Base-by-base conservation (phyloP, 30 jellyfish, hydroid and myxozoan genomes). In the Clytia hemisphaerica region DNA sequence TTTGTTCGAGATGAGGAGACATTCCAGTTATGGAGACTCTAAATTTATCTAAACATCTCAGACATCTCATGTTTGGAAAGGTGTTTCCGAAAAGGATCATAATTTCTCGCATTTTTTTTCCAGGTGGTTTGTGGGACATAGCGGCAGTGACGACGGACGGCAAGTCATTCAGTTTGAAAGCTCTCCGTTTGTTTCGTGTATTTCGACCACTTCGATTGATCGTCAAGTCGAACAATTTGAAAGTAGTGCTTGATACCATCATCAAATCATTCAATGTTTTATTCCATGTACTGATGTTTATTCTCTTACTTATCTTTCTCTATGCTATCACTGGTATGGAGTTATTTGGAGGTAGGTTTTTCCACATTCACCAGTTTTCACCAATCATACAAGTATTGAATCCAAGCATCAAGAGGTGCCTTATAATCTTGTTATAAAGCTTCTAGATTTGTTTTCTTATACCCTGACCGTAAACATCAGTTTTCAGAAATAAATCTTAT, bases 121-220 rank as follows among this genome's bases (percentile, higher is more conserved):
- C 29, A 61, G 75, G 75, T 29, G n/a, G 65, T 16, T 29, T 61
- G 4, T 61, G 65, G 21, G 75, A 61, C 61, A 22, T 61, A 19
- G 21, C 36, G 15, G 22, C 24, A 6, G 5, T 61, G 22, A 16
- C 75, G n/a, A 37, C 22, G 15, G 26, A 16, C 25, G 28, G 36
- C 35, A 61, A 7, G 18, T 24, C 82, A 7, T 47, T 71, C 6
- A 66, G 78, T 38, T 19, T 85, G 25, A 61, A 54, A 18, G 21
- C 55, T 2, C 49, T 85, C 40, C 88, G 95, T 6, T 61, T 85
- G 45, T 66, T 82, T 18, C 83, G 95, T 1, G 78, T 85, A 21
- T 61, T 85, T 32, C 76, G 95, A 26, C 95, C 95, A 15, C 66
- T 85, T 2, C 72, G 95, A 46, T 59, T 85, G 51, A 80, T 85